These are phyloP conservation scores for Melipona beecheii DNA, from an alignment of 2,888 invertebrate genomes.

Conservation along the genomic window DNA sequence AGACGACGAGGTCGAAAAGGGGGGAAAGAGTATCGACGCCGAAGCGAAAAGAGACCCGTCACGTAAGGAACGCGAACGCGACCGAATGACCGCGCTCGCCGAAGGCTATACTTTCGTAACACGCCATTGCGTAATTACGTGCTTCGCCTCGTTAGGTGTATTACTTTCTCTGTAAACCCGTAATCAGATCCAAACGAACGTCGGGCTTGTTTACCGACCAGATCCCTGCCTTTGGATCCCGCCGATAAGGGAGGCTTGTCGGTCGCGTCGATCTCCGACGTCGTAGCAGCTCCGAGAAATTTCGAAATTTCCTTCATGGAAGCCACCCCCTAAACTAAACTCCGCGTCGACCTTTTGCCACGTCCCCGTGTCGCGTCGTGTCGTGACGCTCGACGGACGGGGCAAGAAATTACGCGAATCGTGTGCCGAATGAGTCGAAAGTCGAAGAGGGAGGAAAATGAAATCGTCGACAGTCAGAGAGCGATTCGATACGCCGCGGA, in stretches of 20 bases:
- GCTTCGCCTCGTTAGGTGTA: constrained; percentile 81
- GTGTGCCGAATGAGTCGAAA: not conserved
- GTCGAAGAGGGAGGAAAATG: not conserved
- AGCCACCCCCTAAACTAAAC: not conserved
- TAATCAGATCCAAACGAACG: constrained; percentile 77
- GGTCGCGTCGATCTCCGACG: constrained; percentile 45
- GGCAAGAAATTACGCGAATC: constrained; percentile 16
- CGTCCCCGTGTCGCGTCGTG: not conserved
- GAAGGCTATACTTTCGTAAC: constrained; percentile 71
- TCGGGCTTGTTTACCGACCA: constrained; percentile 71
- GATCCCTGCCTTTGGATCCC: constrained; percentile 51
- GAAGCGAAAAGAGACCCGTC: constrained; percentile 30
- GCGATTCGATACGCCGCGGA: not conserved
- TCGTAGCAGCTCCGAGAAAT: constrained; percentile 51
- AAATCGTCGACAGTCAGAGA: not conserved
- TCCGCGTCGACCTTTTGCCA: not conserved
- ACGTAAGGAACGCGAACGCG: constrained; percentile 53
- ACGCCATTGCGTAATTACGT: constrained; percentile 83
- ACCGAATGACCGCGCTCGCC: constrained; percentile 48
- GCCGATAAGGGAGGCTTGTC: constrained; percentile 67
- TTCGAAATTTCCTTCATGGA: constrained; percentile 48
- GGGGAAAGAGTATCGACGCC: constrained; percentile 21
- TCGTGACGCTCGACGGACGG: constrained; percentile 19
- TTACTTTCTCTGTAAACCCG: constrained; percentile 77
- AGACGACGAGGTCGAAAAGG: too few species aligned